Base-by-base conservation (phyloP, 1,140 invertebrate genomes). In the Drosophila sucinea region DNA sequence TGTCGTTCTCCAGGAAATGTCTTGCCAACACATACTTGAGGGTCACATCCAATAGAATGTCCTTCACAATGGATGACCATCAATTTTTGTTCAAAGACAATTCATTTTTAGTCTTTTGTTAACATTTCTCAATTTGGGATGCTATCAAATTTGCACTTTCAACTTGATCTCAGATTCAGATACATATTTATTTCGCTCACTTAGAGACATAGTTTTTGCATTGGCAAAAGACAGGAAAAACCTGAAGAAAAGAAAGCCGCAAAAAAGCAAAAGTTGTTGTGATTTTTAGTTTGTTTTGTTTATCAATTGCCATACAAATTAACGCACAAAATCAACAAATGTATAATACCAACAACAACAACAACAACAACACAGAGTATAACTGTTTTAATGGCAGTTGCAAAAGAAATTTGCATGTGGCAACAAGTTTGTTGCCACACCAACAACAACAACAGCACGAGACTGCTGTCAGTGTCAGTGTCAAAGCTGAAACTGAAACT, bases 391-490 rank as follows among this genome's bases (percentile, higher is more conserved):
- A 41, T 66, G 64, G 27, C 27, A 25, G n/a, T 40, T 44, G 64
- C 35, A 25, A 66, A 66, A 57, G 54, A 57, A 57, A 56, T 67
- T 56, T 29, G 64, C 54, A 56, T 66, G 64, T 51, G 23, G 35
- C 47, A 55, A 55, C 30, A 35, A 54, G 27, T 27, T 27, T 40
- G 60, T 40, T 29, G 41, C 27, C 58, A 41, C 55, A 67, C 7
- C 27, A 27, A 2, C 5, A 57, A 23, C 55, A 66, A 51, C 23
- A 65, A 54, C 10, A 72, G 23, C 8, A 62, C 33, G 25, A 29
- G 23, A 25, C 27, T 40, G 64, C 7, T 70, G n/a, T 56, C 55
- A 54, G n/a, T 73, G 63, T 8, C 56, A 56, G 57, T 73, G 56
- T 38, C 75, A 62, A 8, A 51, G 40, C 63, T 69, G 25, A 56